These are phyloP conservation scores for Pipistrellus pipistrellus DNA, from an alignment of 2,797 vertebrate genomes.

Conservation along the genomic window DNA sequence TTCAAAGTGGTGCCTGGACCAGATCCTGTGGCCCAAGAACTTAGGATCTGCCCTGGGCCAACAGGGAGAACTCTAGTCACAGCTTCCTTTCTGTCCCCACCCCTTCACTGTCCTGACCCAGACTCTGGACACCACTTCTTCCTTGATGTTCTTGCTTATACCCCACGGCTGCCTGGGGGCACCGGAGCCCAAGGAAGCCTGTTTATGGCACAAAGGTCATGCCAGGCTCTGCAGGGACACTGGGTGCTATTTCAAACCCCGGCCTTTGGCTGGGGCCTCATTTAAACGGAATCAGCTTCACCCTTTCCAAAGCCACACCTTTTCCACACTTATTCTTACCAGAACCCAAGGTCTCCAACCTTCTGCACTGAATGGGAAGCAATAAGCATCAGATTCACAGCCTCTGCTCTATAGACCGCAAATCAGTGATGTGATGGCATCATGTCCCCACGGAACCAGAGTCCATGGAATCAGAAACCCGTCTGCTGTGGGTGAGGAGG, in stretches of 20 bases:
- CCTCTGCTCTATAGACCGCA: not conserved
- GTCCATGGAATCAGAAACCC: not conserved
- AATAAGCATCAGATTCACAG: constrained; percentile 23
- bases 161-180: not conserved
- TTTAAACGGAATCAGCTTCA: not conserved
- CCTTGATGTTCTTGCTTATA: not conserved
- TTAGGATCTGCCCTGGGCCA: not conserved
- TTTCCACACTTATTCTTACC: constrained; percentile 15
- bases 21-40: not conserved
- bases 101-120: not conserved
- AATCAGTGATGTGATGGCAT: not conserved
- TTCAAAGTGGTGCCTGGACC: not conserved
- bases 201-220: not conserved
- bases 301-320: not conserved
- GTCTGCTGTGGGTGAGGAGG: not conserved
- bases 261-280: not conserved
- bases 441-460: not conserved
- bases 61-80: not conserved
- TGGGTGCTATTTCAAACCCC: not conserved
- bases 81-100: not conserved
- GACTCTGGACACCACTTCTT: not conserved
- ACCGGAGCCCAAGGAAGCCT: not conserved
- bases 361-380: not conserved
- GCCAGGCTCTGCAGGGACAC: not conserved
- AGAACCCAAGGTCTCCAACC: not conserved